These are phyloP conservation scores for Sinosuthora webbiana DNA, from an alignment of 2,113 vertebrate genomes.

Conservation along the genomic window DNA sequence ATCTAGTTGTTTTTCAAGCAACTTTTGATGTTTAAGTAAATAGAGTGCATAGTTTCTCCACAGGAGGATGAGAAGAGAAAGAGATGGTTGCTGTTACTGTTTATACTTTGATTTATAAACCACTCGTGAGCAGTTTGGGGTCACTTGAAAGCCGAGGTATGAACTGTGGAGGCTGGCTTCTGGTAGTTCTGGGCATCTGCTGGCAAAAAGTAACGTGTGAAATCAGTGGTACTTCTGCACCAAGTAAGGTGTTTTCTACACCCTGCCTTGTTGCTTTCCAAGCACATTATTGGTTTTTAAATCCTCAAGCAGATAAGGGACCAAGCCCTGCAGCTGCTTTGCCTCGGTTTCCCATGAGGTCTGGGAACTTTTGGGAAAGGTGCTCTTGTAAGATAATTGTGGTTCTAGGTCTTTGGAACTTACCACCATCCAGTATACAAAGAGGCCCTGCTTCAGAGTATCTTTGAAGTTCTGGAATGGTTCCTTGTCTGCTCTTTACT, in stretches of 20 bases:
- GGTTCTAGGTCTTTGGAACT: neutral
- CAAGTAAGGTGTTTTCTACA: neutral
- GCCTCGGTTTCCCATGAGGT: neutral
- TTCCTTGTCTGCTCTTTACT: neutral
- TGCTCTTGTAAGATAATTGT: neutral
- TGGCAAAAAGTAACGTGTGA: neutral
- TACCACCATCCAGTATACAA: neutral
- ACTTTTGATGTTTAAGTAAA: neutral
- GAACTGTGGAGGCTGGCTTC: neutral
- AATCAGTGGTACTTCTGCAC: neutral
- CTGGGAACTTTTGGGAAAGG: neutral
- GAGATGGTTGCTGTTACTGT: neutral
- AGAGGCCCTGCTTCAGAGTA: neutral
- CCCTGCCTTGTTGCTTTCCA: neutral
- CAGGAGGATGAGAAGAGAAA: neutral
- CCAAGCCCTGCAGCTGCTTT: neutral
- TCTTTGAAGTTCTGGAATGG: neutral
- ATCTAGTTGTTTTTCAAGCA: neutral
- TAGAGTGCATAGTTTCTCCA: neutral
- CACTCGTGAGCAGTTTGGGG: neutral
- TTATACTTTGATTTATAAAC: neutral
- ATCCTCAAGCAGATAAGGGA: neutral
- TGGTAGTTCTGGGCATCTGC: neutral
- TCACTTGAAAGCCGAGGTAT: rapidly evolving
- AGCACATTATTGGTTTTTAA: neutral